Conservation (phyloP, 64 coral and sea anemone genomes). For the Exaiptasia diaphana region DNA sequence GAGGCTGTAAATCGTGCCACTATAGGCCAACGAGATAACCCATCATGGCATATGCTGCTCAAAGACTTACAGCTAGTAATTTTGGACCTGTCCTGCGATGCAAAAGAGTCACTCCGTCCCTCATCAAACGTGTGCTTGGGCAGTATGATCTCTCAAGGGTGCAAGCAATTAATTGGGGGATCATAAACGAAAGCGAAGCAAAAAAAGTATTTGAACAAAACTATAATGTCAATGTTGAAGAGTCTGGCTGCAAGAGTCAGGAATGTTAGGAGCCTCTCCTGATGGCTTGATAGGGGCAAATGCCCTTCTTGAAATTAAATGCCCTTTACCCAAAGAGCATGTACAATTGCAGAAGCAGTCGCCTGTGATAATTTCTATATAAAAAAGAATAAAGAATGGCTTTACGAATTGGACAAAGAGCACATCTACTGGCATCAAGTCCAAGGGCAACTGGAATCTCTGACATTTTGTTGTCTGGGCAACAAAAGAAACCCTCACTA, state of each 20-base stretch:
- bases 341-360: conserved; percentile 48
- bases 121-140: conserved; percentile 50
- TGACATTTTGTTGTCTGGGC: conserved; percentile 60
- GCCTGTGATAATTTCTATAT: conserved; percentile 22
- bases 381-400: conserved; percentile 4
- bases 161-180: conserved; percentile 36
- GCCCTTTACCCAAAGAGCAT: conserved; percentile 38
- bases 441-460: conserved; percentile 32
- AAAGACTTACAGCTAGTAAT: conserved; percentile 45
- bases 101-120: conserved; percentile 39
- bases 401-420: not conserved
- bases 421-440: conserved; percentile 41
- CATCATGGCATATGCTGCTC: conserved; percentile 22
- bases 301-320: conserved; percentile 48
- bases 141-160: conserved; percentile 63
- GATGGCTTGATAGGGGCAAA: conserved; percentile 47
- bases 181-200: conserved; percentile 39
- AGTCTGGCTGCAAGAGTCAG: conserved; percentile 29
- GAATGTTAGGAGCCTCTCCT: conserved; percentile 43
- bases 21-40: not conserved
- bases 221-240: not conserved
- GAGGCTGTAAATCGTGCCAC: not conserved
- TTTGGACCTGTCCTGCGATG: conserved; percentile 18
- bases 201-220: conserved; percentile 40
- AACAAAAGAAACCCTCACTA: conserved; percentile 21